Evolutionary conservation across 1,140 invertebrate species (phyloP).

Genomic region (Ectropis grisescens): DNA sequence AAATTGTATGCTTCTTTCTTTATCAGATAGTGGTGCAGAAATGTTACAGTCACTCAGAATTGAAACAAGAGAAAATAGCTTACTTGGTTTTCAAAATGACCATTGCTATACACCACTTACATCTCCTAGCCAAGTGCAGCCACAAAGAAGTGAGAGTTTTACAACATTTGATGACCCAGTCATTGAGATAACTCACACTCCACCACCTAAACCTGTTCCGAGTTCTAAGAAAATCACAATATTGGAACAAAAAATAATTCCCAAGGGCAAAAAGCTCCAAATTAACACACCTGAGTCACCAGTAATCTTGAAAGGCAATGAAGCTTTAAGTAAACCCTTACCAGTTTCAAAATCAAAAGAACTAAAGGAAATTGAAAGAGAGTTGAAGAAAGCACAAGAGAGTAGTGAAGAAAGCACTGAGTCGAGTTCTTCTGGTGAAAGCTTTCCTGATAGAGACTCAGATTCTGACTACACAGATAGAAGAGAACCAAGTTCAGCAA

Average conservation of each 20-base stretch:
- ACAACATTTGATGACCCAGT: conserved; percentile 47
- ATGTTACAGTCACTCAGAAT: conserved; percentile 64
- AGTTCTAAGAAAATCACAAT: conserved; percentile 65
- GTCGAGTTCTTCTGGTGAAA: conserved; percentile 55
- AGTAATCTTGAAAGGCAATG: conserved; percentile 55
- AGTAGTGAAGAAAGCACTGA: conserved; percentile 40
- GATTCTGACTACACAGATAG: conserved; percentile 64
- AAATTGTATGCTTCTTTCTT: too few species aligned
- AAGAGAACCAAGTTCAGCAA: conserved; percentile 34
- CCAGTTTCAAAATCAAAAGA: conserved; percentile 42
- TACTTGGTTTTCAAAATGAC: conserved; percentile 73
- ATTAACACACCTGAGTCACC: conserved; percentile 49
- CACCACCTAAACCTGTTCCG: conserved; percentile 50
- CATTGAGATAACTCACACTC: conserved; percentile 52
- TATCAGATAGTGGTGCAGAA: conserved; percentile 67
- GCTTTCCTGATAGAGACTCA: conserved; percentile 57
- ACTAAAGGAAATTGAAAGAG: conserved; percentile 14
- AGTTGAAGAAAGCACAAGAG: conserved; percentile 28
- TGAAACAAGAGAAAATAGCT: conserved; percentile 62
- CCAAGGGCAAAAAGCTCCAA: conserved; percentile 63
- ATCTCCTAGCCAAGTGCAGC: conserved; percentile 61
- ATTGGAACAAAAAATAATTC: conserved; percentile 61
- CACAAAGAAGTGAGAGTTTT: conserved; percentile 38
- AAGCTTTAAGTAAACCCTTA: conserved; percentile 50
- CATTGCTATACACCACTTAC: conserved; percentile 77